These are phyloP conservation scores for Lucilia cuprina DNA, from an alignment of 1,140 invertebrate species.

Conservation along the genomic window DNA sequence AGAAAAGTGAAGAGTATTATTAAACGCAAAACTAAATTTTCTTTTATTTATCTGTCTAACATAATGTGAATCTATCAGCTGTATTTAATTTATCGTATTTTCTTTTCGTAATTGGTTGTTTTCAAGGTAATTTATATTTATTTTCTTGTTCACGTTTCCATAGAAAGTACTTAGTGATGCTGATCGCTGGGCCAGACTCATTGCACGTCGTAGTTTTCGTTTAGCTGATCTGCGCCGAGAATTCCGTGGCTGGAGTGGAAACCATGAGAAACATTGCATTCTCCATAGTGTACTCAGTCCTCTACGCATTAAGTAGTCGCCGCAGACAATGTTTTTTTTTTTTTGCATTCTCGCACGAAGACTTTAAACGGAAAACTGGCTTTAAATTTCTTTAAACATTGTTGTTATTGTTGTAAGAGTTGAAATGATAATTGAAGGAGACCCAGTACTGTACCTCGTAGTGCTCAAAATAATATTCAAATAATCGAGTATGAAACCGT, in stretches of 20 bases:
- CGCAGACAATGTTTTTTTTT: neutral
- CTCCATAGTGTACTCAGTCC: conserved; percentile 60
- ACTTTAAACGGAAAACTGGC: neutral
- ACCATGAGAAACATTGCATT: conserved; percentile 60
- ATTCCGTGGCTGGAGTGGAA: conserved; percentile 61
- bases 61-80: no score
- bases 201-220: conserved; percentile 55
- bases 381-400: neutral
- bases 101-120: conserved; percentile 20
- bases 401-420: neutral
- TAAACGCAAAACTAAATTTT: conserved; percentile 28
- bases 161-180: conserved; percentile 60
- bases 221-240: conserved; percentile 57
- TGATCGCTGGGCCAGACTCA: conserved; percentile 59
- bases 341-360: neutral
- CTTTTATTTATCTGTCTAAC: conserved; percentile 19
- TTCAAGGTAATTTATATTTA: conserved; percentile 41
- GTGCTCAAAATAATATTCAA: neutral
- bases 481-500: neutral
- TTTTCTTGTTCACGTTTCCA: conserved; percentile 39
- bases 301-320: conserved; percentile 53
- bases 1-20: neutral
- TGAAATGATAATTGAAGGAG: neutral
- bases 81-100: neutral
- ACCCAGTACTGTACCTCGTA: conserved; percentile 12